Evolutionary conservation across 1,140 invertebrate species (phyloP).

Genomic region (Asobara japonica): DNA sequence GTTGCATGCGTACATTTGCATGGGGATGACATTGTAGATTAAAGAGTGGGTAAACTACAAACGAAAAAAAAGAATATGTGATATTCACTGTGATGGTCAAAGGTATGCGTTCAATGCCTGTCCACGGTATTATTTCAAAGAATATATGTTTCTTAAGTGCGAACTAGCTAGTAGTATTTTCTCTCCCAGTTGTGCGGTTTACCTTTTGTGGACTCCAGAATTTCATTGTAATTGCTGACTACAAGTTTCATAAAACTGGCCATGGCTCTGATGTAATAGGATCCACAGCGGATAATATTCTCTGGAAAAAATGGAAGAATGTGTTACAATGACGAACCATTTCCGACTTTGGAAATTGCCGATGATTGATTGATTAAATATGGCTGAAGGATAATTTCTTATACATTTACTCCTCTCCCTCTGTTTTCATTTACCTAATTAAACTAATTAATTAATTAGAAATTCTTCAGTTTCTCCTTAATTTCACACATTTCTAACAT

Average conservation of each 20-base stretch:
- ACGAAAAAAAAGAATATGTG: too few relatives aligned
- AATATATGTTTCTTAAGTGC: not conserved
- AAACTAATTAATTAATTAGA: too few relatives aligned
- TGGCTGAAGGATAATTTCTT: not conserved
- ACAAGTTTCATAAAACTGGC: conserved; percentile 63
- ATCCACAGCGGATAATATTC: not conserved
- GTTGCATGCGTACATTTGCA: not conserved
- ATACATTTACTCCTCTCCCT: too few relatives aligned
- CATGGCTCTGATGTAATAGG: conserved; percentile 53
- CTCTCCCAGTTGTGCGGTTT: not conserved
- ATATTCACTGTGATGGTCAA: not conserved
- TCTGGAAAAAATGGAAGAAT: not conserved
- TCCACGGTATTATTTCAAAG: not conserved
- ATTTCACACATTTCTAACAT: too few relatives aligned
- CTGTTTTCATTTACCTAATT: too few relatives aligned
- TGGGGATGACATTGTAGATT: not conserved
- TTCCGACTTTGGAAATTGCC: too few relatives aligned
- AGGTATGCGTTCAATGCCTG: not conserved
- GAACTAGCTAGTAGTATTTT: conserved; percentile 20
- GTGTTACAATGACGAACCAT: not conserved
- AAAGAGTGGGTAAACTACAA: not conserved
- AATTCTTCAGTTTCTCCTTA: too few relatives aligned
- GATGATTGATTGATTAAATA: too few relatives aligned
- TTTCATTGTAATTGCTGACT: conserved; percentile 69
- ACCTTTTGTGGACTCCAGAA: conserved; percentile 66